Conservation (phyloP, 2,888 invertebrate genomes). For the Calameuta pallipes region DNA sequence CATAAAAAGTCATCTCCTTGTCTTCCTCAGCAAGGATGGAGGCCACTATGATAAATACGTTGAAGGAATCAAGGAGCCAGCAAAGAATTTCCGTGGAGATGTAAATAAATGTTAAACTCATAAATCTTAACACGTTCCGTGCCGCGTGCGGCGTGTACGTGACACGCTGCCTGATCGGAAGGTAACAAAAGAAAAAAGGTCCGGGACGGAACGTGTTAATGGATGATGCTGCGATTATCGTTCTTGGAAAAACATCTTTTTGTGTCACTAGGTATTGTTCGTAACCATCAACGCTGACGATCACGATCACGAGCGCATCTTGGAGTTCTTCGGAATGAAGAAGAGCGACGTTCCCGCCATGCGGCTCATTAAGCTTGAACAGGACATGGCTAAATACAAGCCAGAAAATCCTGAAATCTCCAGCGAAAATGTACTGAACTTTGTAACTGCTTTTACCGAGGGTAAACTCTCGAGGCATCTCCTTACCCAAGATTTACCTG, state of each 20-base stretch:
- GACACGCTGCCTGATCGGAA: too few species aligned
- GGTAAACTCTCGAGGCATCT: conserved; percentile 96
- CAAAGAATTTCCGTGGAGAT: conserved; percentile 90
- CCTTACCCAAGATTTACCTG: conserved; percentile 92
- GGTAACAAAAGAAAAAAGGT: too few species aligned
- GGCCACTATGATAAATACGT: conserved; percentile 86
- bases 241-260: not conserved
- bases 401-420: conserved; percentile 81
- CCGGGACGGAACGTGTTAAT: not conserved
- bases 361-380: conserved; percentile 93
- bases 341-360: conserved; percentile 92
- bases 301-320: conserved; percentile 95
- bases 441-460: conserved; percentile 90
- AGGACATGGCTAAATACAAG: conserved; percentile 98
- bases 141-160: too few species aligned
- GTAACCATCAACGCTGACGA: conserved; percentile 96
- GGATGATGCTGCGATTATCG: not conserved
- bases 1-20: conserved; percentile 94
- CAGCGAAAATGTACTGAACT: conserved; percentile 77
- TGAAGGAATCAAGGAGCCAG: conserved; percentile 83
- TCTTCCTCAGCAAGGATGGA: conserved; percentile 93
- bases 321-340: conserved; percentile 99
- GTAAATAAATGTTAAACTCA: conserved; percentile 55
- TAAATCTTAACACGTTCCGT: not conserved
- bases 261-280: conserved; percentile 78